These are phyloP conservation scores for Cryptocheilus praepositus DNA, from an alignment of 2,888 invertebrate species.

Conservation along the genomic window DNA sequence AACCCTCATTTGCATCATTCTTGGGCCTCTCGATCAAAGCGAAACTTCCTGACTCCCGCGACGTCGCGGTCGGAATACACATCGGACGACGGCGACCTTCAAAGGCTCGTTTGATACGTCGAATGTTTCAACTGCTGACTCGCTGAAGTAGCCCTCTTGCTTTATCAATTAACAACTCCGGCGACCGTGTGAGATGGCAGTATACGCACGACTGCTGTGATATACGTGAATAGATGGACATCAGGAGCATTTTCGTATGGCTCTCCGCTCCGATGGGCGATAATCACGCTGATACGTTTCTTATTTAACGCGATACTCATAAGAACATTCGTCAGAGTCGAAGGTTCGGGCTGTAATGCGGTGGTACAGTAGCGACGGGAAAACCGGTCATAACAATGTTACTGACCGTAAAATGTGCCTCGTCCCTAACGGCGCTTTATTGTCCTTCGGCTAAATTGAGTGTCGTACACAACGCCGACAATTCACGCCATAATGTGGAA, in stretches of 20 bases:
- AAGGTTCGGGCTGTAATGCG: too few species aligned
- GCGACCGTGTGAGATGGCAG: too few species aligned
- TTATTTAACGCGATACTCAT: not conserved
- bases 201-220: too few species aligned
- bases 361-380: not conserved
- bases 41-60: slow-evolving; percentile 38
- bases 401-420: slow-evolving; percentile 27
- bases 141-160: slow-evolving; percentile 22
- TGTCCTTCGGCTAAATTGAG: slow-evolving; percentile 17
- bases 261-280: too few species aligned
- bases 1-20: slow-evolving; percentile 50
- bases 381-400: slow-evolving; percentile 27
- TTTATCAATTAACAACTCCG: slow-evolving; percentile 10
- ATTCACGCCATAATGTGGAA: slow-evolving; percentile 12
- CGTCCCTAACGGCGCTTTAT: slow-evolving; percentile 21
- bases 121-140: not conserved
- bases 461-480: slow-evolving; percentile 17
- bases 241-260: too few species aligned
- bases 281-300: not conserved
- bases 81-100: slow-evolving; percentile 26
- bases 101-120: slow-evolving; percentile 29
- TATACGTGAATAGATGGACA: too few species aligned
- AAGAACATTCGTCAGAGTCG: too few species aligned
- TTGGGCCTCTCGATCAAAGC: slow-evolving; percentile 40
- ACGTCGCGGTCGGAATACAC: slow-evolving; percentile 28